Evolutionary conservation across 2,888 invertebrate genomes (phyloP), one percentile per base, ranked within the genome.

Genomic region (Miltochrista miniata): DNA sequence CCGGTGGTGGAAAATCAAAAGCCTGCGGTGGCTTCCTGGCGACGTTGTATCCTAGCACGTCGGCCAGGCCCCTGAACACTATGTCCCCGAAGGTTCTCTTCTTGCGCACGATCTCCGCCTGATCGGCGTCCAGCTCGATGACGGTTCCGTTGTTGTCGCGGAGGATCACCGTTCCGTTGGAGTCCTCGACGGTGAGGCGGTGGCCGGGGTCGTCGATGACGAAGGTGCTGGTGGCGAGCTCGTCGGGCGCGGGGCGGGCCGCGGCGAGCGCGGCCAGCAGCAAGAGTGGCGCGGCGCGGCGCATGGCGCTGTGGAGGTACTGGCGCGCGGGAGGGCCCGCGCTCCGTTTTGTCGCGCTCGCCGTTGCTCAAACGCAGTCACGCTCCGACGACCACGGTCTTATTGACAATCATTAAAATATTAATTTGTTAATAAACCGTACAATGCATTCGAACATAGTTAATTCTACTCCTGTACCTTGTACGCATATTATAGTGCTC

Each of bases 31-130:
- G 83, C 56, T 83, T 89, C 45, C 88, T 72, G 34, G 81, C 83
- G 39, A 92, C 84, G 56, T 68, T 81, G 68, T 92, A 92, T 1
- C 92, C 92, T 13, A 92, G 77, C 52, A 86, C 92, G 56, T 92
- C 92, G 8, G 92, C 92, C n/a, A 92, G 69, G 1, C 92, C 92
- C 49, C 90, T 75, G 64, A 92, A 92, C 70, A 92, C 90, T 56
- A 92, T 76, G 48, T 92, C 90, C 7, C 92, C 92, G 64, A 92
- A 92, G 0, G 92, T 92, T 47, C 92, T 72, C 67, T 92, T 92
- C 76, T 85, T 85, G n/a, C 92, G 74, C 42, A 91, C 87, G 30
- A 91, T 72, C 9, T 87, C 83, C 41, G 82, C 87, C 49, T 82
- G 81, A 10, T 82, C 79, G 2, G 74, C 79, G 45, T 83, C 81